A percentile compares a stretch with the other conserved stretches of the same genome.
phyloP scores from a whole-genome alignment of 2,113 vertebrate genomes.

The Formicarius rufipectus region DNA sequence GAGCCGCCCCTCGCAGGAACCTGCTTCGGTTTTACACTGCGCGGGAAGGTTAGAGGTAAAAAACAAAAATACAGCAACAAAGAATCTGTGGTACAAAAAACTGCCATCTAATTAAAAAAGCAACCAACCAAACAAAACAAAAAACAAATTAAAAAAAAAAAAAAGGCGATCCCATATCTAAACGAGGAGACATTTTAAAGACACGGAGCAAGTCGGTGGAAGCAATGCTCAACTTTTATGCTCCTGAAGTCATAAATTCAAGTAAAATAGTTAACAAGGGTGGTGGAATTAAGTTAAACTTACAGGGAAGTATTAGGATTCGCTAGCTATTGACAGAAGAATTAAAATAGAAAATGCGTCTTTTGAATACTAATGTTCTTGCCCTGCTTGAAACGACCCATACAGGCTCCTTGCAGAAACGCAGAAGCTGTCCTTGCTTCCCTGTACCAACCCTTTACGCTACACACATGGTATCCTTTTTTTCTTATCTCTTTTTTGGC shows the following conservation, averaged over 20 bases:
- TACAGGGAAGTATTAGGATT: not conserved
- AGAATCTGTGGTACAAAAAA: not conserved
- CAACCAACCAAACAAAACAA: too few species aligned
- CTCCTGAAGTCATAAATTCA: not conserved
- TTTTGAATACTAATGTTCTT: not conserved
- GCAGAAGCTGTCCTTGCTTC: not conserved
- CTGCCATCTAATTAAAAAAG: not conserved
- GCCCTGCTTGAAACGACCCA: not conserved
- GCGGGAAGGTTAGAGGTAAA: not conserved
- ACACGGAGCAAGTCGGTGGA: not conserved
- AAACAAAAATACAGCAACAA: not conserved
- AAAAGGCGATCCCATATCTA: not conserved
- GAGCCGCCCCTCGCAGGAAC: too few species aligned
- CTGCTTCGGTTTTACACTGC: too few species aligned
- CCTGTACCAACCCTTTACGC: not conserved
- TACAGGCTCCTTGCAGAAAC: not conserved
- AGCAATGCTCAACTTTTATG: not conserved
- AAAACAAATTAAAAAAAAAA: not conserved
- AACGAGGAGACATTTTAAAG: not conserved
- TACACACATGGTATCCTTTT: not conserved
- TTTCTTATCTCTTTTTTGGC: not conserved
- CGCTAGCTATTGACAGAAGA: not conserved
- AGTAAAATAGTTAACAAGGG: not conserved
- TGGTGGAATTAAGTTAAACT: not conserved
- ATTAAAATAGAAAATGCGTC: not conserved